A percentile compares a stretch with the other conserved stretches of the same genome.
Conservation (phyloP, 2,888 invertebrate species). For the Ectobius pallidus region DNA sequence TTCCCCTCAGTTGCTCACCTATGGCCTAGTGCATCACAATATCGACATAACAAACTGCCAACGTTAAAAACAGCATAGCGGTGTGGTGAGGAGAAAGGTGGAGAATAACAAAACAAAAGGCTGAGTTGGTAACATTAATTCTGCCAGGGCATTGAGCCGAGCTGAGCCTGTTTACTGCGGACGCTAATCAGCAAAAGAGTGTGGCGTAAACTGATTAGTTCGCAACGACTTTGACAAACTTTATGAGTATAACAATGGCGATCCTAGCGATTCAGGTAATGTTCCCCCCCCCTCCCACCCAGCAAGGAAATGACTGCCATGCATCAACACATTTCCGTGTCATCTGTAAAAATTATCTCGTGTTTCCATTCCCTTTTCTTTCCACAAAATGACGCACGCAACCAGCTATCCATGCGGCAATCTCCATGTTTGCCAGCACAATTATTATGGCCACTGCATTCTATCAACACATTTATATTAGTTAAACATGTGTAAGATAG, state of each 20-base stretch:
- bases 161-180: too few species aligned
- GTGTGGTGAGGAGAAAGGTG: background rate
- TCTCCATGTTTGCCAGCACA: background rate
- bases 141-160: too few species aligned
- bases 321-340: background rate
- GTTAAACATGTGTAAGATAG: too few species aligned
- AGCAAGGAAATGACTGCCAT: conserved; percentile 6
- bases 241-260: too few species aligned
- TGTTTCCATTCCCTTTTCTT: background rate
- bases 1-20: too few species aligned
- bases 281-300: background rate
- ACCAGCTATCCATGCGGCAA: background rate
- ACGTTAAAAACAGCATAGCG: too few species aligned
- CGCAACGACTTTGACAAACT: background rate
- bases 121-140: background rate
- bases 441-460: too few species aligned
- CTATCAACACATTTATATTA: too few species aligned
- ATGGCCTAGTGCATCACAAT: too few species aligned
- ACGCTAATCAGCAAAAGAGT: background rate
- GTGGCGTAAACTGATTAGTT: background rate
- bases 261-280: background rate
- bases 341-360: conserved; percentile 7
- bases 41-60: too few species aligned
- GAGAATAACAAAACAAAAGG: background rate
- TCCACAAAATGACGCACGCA: background rate